Percentiles rank a stretch among this genome's conserved stretches.
These are phyloP conservation scores for Timandra comae DNA, from an alignment of 2,888 invertebrate species.

Conservation along the genomic window DNA sequence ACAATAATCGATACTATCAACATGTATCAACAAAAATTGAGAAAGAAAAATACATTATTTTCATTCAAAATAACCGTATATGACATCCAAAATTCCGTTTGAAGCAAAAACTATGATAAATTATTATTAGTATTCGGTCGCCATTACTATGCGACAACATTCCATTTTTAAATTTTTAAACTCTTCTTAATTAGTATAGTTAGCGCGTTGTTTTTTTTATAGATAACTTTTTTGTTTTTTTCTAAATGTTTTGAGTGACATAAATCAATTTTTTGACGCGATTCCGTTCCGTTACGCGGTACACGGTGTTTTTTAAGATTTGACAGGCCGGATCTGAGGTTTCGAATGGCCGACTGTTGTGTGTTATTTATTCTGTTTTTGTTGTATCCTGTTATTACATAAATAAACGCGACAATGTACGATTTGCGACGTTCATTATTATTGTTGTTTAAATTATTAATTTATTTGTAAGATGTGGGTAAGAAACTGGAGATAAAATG, in stretches of 20 bases:
- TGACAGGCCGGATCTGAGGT: slow-evolving; percentile 59
- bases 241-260: slow-evolving; percentile 40
- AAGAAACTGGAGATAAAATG: too few relatives aligned
- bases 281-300: slow-evolving; percentile 59
- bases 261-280: slow-evolving; percentile 66
- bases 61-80: too few relatives aligned
- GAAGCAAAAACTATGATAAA: too few relatives aligned
- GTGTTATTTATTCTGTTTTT: slow-evolving; percentile 39
- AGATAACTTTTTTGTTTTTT: slow-evolving; percentile 29
- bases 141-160: slow-evolving; percentile 14
- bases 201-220: slow-evolving; percentile 36
- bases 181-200: slow-evolving; percentile 59
- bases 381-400: slow-evolving; percentile 37
- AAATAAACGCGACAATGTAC: slow-evolving; percentile 3
- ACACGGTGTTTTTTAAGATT: slow-evolving; percentile 45
- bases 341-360: slow-evolving; percentile 49
- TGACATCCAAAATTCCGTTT: too few relatives aligned
- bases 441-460: background rate
- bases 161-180: too few relatives aligned
- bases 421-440: too few relatives aligned
- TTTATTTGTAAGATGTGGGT: too few relatives aligned
- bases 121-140: slow-evolving; percentile 3
- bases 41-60: too few relatives aligned
- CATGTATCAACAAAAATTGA: too few relatives aligned
- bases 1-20: too few relatives aligned